phyloP scores from a whole-genome alignment of 2,113 vertebrate species.

The Psittacula cyanocephala region DNA sequence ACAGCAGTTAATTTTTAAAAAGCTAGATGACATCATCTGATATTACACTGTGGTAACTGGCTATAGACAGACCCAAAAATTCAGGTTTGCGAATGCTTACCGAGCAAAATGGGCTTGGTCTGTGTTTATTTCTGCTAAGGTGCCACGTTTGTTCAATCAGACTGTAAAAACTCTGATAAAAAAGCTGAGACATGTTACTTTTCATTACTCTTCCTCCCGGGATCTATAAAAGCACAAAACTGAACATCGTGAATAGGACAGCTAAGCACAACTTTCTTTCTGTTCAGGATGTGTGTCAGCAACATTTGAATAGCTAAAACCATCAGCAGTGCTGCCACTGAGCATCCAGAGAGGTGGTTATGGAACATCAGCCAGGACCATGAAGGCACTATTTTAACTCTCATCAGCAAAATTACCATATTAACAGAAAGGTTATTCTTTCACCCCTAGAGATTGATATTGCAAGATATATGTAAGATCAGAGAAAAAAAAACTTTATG shows the following conservation, averaged over 20 bases:
- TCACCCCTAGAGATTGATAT: neutral
- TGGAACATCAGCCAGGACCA: neutral
- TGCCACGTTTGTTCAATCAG: neutral
- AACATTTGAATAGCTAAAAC: neutral
- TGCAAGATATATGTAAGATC: neutral
- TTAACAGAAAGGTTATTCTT: neutral
- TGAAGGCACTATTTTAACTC: neutral
- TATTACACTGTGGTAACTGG: neutral
- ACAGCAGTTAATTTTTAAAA: neutral
- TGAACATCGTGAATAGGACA: neutral
- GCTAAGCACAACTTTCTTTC: neutral
- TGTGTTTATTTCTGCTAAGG: neutral
- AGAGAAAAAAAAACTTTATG: neutral
- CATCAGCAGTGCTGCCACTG: accelerated
- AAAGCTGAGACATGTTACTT: neutral
- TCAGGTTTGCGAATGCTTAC: neutral
- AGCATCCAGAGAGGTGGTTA: neutral
- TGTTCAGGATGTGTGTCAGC: neutral
- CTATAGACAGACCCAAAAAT: neutral
- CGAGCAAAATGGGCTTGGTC: neutral
- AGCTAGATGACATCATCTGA: neutral
- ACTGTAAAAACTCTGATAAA: neutral
- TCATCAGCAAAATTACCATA: neutral
- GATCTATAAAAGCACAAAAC: neutral
- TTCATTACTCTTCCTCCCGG: neutral